Evolutionary conservation across 2,888 invertebrate species (phyloP).

Genomic region (Onchidella celtica): DNA sequence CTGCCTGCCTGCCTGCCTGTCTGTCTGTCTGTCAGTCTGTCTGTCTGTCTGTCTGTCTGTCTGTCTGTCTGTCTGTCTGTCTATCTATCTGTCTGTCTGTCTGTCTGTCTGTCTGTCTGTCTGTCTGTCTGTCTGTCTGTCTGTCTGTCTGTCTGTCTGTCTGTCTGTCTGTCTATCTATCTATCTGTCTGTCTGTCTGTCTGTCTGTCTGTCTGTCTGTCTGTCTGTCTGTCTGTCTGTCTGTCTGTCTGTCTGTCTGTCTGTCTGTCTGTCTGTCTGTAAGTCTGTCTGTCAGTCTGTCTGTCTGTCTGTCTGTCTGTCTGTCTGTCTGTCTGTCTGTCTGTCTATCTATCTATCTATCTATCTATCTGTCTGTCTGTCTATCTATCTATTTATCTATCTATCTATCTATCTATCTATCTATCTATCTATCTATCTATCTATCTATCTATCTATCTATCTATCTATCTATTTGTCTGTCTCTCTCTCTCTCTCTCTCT

Average conservation of each 20-base stretch:
- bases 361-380: slow-evolving; percentile 7
- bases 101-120: background rate
- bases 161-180: slow-evolving; percentile 8
- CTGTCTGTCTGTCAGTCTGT: background rate
- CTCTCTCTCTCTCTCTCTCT: no score
- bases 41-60: slow-evolving; percentile 10
- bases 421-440: no score
- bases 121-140: slow-evolving; percentile 6
- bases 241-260: slow-evolving; percentile 12
- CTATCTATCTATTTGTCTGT: no score
- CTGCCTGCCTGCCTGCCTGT: background rate
- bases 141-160: slow-evolving; percentile 18
- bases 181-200: background rate
- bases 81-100: background rate
- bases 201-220: slow-evolving; percentile 6
- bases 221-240: slow-evolving; percentile 18
- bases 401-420: no score
- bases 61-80: background rate
- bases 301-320: background rate
- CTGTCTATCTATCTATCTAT: slow-evolving; percentile 16
- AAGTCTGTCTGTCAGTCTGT: background rate
- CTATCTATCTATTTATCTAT: no score
- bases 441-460: no score
- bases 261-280: background rate
- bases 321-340: slow-evolving; percentile 3